Evolutionary conservation across 1,140 invertebrate species (phyloP).

Genomic region (Teleopsis dalmanni): DNA sequence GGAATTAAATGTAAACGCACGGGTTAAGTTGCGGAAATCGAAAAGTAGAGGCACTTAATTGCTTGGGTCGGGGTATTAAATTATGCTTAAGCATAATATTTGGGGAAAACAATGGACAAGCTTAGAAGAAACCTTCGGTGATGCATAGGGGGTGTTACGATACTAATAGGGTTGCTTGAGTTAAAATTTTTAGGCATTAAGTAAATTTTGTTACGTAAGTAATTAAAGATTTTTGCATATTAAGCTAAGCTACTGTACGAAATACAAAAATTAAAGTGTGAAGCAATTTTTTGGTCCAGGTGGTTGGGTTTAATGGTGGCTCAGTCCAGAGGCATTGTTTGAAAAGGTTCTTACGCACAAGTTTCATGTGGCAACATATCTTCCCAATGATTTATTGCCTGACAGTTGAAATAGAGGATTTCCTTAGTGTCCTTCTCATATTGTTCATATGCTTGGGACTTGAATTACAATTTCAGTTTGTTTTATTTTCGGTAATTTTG

Average conservation of each 20-base stretch:
- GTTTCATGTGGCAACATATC: slow-evolving; percentile 4
- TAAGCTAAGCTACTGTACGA: neutral
- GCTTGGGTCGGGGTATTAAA: neutral
- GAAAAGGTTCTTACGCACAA: neutral
- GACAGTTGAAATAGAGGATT: slow-evolving; percentile 6
- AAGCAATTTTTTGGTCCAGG: neutral
- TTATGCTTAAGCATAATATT: neutral
- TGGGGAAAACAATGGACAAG: neutral
- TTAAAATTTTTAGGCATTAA: slow-evolving; percentile 1
- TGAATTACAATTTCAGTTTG: neutral
- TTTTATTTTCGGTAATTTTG: neutral
- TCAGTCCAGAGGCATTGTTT: neutral
- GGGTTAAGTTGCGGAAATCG: neutral
- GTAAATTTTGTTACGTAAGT: slow-evolving; percentile 8
- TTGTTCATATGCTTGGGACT: neutral
- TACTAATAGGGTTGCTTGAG: too few relatives aligned
- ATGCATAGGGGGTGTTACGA: too few relatives aligned
- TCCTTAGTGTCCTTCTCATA: neutral
- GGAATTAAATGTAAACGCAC: slow-evolving; percentile 6
- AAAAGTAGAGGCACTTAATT: neutral
- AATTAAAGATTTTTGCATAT: slow-evolving; percentile 11
- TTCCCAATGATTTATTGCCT: slow-evolving; percentile 16
- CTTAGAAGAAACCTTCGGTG: neutral
- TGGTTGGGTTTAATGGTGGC: neutral
- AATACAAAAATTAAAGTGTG: neutral